These are phyloP conservation scores for Sclerurus mexicanus DNA, from an alignment of 2,113 vertebrate genomes.

Conservation along the genomic window DNA sequence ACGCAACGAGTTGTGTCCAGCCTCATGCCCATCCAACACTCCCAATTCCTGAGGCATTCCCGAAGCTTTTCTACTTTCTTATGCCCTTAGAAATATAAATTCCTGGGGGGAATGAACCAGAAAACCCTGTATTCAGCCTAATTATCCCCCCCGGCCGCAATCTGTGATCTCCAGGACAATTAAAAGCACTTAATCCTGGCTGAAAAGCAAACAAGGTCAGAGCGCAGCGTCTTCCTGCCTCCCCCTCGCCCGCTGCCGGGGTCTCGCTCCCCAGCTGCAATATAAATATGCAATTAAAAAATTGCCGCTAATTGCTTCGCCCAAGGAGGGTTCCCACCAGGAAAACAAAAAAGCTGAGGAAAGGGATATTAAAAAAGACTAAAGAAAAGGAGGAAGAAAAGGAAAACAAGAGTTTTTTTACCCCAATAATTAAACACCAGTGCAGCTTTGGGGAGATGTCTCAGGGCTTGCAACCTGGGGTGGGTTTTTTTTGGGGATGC, in stretches of 20 bases:
- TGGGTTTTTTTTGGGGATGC: not conserved
- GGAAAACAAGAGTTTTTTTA: not conserved
- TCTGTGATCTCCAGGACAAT: constrained; percentile 61
- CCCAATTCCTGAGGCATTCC: not conserved
- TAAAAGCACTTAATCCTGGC: constrained; percentile 59
- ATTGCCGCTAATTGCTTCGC: constrained; percentile 64
- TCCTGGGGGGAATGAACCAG: constrained; percentile 36
- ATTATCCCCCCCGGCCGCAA: constrained; percentile 49
- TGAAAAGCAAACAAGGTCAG: constrained; percentile 71
- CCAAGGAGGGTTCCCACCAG: not conserved
- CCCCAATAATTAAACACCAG: not conserved
- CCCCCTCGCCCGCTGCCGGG: constrained; percentile 37
- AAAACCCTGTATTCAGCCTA: constrained; percentile 57
- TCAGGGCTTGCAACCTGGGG: not conserved
- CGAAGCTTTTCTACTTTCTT: not conserved
- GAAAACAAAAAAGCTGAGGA: not conserved
- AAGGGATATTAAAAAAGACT: not conserved
- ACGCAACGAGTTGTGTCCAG: not conserved
- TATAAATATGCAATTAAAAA: constrained; percentile 77
- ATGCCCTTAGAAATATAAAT: constrained; percentile 25
- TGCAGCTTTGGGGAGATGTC: not conserved
- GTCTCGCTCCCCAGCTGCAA: constrained; percentile 59
- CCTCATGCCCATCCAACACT: not conserved
- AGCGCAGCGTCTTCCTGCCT: constrained; percentile 19
- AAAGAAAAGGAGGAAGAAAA: not conserved